Evolutionary conservation across 2,113 vertebrate species (phyloP).

Genomic region (Microtus ochrogaster): DNA sequence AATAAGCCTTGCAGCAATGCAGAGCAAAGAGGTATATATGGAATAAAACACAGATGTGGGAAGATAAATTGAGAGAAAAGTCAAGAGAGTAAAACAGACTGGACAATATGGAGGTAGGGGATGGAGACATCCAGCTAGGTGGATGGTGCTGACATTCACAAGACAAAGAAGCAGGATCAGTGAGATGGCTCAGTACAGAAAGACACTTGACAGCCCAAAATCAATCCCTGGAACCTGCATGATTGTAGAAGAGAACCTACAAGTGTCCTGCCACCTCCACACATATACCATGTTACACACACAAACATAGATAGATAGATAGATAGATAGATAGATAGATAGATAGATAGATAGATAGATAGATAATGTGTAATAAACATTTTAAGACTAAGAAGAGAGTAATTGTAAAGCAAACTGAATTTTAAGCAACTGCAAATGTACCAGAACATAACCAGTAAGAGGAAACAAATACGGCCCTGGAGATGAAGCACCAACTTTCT

Average conservation of each 20-base stretch:
- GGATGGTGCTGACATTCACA: background rate
- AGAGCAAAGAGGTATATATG: background rate
- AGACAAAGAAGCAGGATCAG: background rate
- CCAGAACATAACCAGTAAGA: background rate
- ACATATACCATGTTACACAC: background rate
- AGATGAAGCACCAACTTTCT: background rate
- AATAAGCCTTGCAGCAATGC: background rate
- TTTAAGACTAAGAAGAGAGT: background rate
- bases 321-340: background rate
- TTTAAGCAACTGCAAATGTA: background rate
- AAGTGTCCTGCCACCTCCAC: background rate
- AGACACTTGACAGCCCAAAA: background rate
- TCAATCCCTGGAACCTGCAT: background rate
- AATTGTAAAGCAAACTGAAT: background rate
- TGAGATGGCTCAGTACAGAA: background rate
- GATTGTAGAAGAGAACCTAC: background rate
- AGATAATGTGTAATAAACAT: background rate
- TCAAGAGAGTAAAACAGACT: background rate
- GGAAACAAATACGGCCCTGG: background rate
- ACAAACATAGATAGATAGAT: too few relatives aligned
- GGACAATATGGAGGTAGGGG: background rate
- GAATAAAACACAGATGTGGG: background rate
- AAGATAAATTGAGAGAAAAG: background rate
- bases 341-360: background rate
- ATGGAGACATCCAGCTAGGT: conserved; percentile 2